A percentile compares a stretch with the other conserved stretches of the same genome.
Evolutionary conservation across 2,888 invertebrate genomes (phyloP).

Genomic region (Aproaerema taeniolella): DNA sequence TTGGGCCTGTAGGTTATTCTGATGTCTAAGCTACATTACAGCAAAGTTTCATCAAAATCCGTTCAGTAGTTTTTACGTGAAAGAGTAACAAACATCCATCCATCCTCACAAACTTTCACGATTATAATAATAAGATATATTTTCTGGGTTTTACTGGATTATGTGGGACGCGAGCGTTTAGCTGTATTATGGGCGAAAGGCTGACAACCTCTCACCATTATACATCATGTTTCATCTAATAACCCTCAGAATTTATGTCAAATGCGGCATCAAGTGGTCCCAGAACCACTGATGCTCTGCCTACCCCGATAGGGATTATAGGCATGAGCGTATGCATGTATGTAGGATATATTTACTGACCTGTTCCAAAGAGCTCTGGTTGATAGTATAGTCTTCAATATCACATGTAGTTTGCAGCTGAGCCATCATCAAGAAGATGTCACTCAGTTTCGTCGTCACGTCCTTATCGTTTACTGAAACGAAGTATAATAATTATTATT

Average conservation of each 20-base stretch:
- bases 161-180: too few relatives aligned
- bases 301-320: too few relatives aligned
- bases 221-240: background rate
- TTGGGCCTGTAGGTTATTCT: too few relatives aligned
- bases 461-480: conserved; percentile 48
- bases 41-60: too few relatives aligned
- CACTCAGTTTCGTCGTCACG: conserved; percentile 56
- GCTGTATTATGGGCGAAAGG: too few relatives aligned
- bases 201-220: background rate
- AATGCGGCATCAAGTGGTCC: background rate
- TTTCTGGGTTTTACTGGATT: too few relatives aligned
- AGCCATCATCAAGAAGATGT: conserved; percentile 66
- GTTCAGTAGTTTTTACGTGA: too few relatives aligned
- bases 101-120: too few relatives aligned
- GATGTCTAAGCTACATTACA: too few relatives aligned
- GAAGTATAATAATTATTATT: background rate
- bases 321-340: too few relatives aligned
- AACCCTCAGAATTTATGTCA: background rate
- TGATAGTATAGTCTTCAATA: conserved; percentile 75
- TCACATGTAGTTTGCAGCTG: conserved; percentile 64
- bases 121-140: too few relatives aligned
- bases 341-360: conserved; percentile 35
- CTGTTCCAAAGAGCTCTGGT: conserved; percentile 78
- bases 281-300: background rate
- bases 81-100: too few relatives aligned